phyloP scores from a whole-genome alignment of 92 coral and sea anemone genomes.

The Actinernus sp. region DNA sequence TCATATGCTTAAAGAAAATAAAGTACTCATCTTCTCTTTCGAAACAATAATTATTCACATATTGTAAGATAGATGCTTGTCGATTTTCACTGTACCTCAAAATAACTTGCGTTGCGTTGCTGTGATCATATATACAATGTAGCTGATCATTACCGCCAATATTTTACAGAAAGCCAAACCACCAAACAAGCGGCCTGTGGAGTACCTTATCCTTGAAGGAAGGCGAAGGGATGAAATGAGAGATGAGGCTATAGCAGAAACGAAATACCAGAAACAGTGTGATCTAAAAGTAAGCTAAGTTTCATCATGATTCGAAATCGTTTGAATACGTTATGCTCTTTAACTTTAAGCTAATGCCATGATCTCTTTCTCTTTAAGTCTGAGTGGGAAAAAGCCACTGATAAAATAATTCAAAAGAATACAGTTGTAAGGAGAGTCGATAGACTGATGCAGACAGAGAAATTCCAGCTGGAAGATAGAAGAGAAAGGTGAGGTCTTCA shows the following conservation, averaged over 20 bases:
- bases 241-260: slow-evolving; percentile 88
- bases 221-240: slow-evolving; percentile 92
- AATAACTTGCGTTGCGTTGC: too few relatives aligned
- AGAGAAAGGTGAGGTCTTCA: slow-evolving; percentile 86
- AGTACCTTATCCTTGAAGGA: slow-evolving; percentile 92
- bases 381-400: slow-evolving; percentile 97
- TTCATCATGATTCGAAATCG: too few relatives aligned
- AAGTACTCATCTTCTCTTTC: too few relatives aligned
- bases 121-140: too few relatives aligned
- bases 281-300: slow-evolving; percentile 90
- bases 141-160: neutral
- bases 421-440: slow-evolving; percentile 87
- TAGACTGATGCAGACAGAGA: slow-evolving; percentile 85
- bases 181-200: slow-evolving; percentile 91
- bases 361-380: slow-evolving; percentile 44
- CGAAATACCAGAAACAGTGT: slow-evolving; percentile 89
- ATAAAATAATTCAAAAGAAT: slow-evolving; percentile 90
- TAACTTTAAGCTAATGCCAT: neutral
- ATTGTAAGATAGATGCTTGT: too few relatives aligned
- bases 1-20: too few relatives aligned
- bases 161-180: slow-evolving; percentile 91
- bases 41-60: too few relatives aligned
- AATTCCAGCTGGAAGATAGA: slow-evolving; percentile 88
- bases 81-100: too few relatives aligned
- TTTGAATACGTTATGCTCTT: too few relatives aligned